Percentiles rank a stretch among this genome's conserved stretches.
These are phyloP conservation scores for Eublepharis macularius DNA, from an alignment of 2,113 vertebrate species.

Conservation along the genomic window DNA sequence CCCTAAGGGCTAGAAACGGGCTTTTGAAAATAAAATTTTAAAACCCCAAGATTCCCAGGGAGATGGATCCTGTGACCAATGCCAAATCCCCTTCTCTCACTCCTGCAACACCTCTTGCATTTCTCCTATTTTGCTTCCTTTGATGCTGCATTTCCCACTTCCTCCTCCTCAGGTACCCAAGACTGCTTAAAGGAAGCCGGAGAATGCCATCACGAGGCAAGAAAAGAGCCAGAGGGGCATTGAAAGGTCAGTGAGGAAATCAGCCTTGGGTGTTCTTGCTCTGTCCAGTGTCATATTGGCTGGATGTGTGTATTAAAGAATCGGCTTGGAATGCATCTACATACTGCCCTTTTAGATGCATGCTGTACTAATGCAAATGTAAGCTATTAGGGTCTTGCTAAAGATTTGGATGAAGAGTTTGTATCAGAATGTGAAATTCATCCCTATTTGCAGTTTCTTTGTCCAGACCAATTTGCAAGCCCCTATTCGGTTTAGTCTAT, in stretches of 20 bases:
- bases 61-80: not conserved
- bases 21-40: not conserved
- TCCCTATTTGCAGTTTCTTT: no score
- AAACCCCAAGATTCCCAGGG: not conserved
- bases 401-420: no score
- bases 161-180: not conserved
- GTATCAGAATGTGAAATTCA: no score
- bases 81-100: not conserved
- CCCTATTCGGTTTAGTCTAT: no score
- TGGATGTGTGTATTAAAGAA: constrained; percentile 20
- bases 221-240: constrained; percentile 54
- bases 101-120: not conserved
- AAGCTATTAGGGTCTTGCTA: no score
- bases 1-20: not conserved
- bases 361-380: no score
- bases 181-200: not conserved
- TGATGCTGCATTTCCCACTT: no score
- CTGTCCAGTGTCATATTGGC: constrained; percentile 1
- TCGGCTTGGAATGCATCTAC: not conserved
- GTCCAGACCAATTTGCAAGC: no score
- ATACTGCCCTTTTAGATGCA: no score
- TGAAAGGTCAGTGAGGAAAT: constrained; percentile 66
- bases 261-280: not conserved
- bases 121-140: not conserved
- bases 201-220: constrained; percentile 63